phyloP scores from a whole-genome alignment of 2,797 vertebrate species.

The Halcyon leucocephala region DNA sequence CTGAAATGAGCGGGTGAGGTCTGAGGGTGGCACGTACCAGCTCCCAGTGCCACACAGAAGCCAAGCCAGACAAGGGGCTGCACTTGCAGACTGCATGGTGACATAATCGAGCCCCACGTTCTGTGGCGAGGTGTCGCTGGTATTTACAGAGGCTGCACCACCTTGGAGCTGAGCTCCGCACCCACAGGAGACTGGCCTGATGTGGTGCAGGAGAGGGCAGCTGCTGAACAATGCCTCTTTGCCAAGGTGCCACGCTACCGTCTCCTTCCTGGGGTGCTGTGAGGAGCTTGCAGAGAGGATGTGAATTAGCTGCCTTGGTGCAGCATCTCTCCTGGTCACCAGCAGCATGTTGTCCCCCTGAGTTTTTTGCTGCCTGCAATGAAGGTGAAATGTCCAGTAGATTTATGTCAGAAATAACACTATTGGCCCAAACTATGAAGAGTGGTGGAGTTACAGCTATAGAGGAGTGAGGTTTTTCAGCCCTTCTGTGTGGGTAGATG shows the following conservation, averaged over 20 bases:
- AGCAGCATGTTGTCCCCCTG: background rate
- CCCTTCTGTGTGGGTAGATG: background rate
- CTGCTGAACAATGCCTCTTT: background rate
- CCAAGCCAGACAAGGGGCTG: background rate
- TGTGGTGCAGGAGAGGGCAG: rapidly evolving
- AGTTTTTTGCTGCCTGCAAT: background rate
- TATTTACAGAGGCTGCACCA: background rate
- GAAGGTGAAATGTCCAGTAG: background rate
- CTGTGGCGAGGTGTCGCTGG: rapidly evolving
- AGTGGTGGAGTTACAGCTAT: background rate
- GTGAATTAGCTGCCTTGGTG: background rate
- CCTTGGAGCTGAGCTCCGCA: rapidly evolving
- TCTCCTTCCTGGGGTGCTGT: background rate
- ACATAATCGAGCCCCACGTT: rapidly evolving
- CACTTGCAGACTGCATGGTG: rapidly evolving
- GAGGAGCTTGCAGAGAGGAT: background rate
- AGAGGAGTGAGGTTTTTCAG: background rate
- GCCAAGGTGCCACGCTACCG: background rate
- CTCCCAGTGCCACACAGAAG: background rate
- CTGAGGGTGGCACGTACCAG: rapidly evolving
- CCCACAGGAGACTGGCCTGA: background rate
- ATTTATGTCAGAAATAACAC: background rate
- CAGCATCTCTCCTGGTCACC: background rate
- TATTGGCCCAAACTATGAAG: background rate
- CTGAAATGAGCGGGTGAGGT: background rate